phyloP scores from a whole-genome alignment of 2,888 invertebrate genomes.

The Sminthurides aquaticus region DNA sequence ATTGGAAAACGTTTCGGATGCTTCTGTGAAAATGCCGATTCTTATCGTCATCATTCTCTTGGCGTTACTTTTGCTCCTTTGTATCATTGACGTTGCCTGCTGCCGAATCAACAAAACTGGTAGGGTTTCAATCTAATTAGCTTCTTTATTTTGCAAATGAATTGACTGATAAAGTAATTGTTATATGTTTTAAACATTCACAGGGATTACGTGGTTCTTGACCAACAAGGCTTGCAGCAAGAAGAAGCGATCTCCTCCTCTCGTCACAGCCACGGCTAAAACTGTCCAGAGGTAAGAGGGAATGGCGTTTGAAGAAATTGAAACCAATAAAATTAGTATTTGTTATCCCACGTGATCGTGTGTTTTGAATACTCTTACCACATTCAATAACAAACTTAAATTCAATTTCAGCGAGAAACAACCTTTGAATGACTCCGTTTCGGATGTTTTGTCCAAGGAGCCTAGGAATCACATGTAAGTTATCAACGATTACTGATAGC shows the following conservation, averaged over 20 bases:
- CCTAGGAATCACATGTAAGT: not conserved
- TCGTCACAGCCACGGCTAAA: slow-evolving; percentile 23
- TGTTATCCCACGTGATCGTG: not conserved
- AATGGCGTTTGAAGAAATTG: too few species aligned
- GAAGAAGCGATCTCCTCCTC: slow-evolving; percentile 26
- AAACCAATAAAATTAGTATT: slow-evolving; percentile 3
- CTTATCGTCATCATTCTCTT: slow-evolving; percentile 80
- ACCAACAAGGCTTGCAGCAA: slow-evolving; percentile 25
- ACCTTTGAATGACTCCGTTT: slow-evolving; percentile 24
- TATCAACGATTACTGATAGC: too few species aligned
- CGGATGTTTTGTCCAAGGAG: slow-evolving; percentile 2
- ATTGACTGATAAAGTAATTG: slow-evolving; percentile 5
- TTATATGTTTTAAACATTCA: too few species aligned
- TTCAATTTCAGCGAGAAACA: slow-evolving; percentile 32
- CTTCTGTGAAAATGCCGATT: slow-evolving; percentile 18
- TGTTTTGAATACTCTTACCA: not conserved
- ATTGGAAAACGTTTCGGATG: slow-evolving; percentile 15
- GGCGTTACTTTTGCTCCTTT: slow-evolving; percentile 63
- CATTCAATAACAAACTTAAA: too few species aligned
- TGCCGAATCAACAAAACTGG: slow-evolving; percentile 59
- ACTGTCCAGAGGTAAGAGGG: slow-evolving; percentile 22
- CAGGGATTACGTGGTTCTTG: slow-evolving; percentile 26
- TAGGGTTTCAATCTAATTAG: slow-evolving; percentile 33
- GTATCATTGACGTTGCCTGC: slow-evolving; percentile 72
- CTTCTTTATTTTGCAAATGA: not conserved